Conservation (phyloP, 2,797 vertebrate genomes). For the Phaenicophaeus curvirostris region DNA sequence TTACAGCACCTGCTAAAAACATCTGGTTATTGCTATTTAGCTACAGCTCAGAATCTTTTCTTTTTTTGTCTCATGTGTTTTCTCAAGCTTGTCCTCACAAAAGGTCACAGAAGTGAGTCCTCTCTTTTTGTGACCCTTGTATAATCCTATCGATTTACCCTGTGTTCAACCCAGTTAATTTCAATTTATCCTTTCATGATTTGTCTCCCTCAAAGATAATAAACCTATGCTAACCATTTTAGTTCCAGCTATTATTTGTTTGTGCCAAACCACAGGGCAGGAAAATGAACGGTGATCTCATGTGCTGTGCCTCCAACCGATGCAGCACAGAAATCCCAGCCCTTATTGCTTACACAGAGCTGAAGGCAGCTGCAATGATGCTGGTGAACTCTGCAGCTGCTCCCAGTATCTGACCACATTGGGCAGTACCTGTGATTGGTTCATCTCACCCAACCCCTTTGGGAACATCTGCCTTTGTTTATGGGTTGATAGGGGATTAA, state of each 20-base stretch:
- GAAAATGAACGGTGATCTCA: background rate
- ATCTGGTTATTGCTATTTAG: constrained; percentile 2
- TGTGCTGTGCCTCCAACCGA: background rate
- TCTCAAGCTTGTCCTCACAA: background rate
- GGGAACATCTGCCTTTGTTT: background rate
- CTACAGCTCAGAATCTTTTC: background rate
- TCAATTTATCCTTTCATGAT: constrained; percentile 25
- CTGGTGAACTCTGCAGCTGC: background rate
- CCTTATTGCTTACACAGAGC: background rate
- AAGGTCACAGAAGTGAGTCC: background rate
- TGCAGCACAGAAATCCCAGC: background rate
- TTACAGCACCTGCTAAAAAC: constrained; percentile 16
- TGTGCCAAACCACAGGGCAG: background rate
- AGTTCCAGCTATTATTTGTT: constrained; percentile 25
- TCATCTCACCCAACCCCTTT: background rate
- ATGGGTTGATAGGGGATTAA: background rate
- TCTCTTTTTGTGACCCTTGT: background rate
- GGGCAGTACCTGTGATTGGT: background rate
- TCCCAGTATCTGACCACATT: accelerated
- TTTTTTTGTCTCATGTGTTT: background rate
- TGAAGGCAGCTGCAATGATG: accelerated
- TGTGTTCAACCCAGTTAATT: constrained; percentile 16
- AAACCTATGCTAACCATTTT: constrained; percentile 30
- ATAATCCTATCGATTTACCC: constrained; percentile 9
- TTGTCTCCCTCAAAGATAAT: constrained; percentile 38